Evolutionary conservation across 2,113 vertebrate species (phyloP).

Genomic region (Salminus brasiliensis): DNA sequence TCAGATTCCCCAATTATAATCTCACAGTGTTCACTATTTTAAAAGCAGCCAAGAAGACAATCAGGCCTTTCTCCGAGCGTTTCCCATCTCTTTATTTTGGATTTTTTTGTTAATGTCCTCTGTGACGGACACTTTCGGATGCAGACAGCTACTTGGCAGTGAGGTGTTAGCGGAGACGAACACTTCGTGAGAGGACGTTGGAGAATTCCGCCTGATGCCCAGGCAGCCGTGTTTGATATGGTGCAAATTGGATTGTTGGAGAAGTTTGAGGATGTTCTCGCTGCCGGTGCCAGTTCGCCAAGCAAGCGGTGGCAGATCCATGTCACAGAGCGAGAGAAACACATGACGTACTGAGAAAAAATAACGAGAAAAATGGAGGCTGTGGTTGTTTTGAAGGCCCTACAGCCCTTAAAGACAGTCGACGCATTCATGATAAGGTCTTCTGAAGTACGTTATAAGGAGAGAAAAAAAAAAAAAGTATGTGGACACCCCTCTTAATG

Average conservation of each 20-base stretch:
- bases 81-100: too few species aligned
- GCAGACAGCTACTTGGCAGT: not conserved
- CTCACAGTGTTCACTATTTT: slow-evolving; percentile 21
- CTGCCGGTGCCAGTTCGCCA: not conserved
- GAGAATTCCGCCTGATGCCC: not conserved
- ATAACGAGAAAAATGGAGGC: too few species aligned
- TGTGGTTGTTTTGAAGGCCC: too few species aligned
- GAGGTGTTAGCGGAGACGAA: not conserved
- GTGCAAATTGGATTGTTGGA: not conserved
- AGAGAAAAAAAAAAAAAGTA: too few species aligned
- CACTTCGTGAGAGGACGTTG: not conserved
- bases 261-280: not conserved
- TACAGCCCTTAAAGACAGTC: too few species aligned
- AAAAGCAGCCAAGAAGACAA: slow-evolving; percentile 27
- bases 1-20: slow-evolving; percentile 36
- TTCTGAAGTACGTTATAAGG: too few species aligned
- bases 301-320: not conserved
- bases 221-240: too few species aligned
- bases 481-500: too few species aligned
- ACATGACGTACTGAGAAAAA: not conserved
- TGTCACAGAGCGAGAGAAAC: not conserved
- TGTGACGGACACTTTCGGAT: slow-evolving; percentile 12
- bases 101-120: not conserved
- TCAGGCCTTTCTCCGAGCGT: not conserved
- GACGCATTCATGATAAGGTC: not conserved